phyloP scores from a whole-genome alignment of 2,113 vertebrate species.

The Strigops habroptila region DNA sequence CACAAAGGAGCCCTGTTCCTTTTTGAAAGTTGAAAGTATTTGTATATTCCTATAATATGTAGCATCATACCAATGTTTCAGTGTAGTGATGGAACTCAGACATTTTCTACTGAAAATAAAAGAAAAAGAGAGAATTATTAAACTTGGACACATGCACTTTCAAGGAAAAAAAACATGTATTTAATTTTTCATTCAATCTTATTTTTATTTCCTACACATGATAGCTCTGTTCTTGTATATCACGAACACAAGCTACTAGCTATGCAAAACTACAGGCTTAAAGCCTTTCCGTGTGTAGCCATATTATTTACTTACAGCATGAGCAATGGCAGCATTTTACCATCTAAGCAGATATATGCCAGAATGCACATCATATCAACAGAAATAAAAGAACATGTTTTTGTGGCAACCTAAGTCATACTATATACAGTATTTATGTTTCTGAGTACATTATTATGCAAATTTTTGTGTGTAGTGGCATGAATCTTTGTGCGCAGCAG shows the following conservation, averaged over 20 bases:
- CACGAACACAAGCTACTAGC: background rate
- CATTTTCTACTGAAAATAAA: background rate
- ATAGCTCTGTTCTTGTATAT: constrained; percentile 6
- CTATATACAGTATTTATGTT: background rate
- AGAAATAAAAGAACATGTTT: background rate
- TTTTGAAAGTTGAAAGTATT: background rate
- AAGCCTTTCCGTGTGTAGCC: constrained; percentile 32
- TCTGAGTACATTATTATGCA: background rate
- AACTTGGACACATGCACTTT: constrained; percentile 43
- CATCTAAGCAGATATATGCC: background rate
- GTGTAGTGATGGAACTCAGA: background rate
- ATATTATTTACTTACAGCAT: constrained; percentile 50
- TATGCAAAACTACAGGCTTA: constrained; percentile 18
- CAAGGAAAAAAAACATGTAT: background rate
- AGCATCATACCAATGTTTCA: background rate
- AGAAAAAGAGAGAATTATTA: background rate
- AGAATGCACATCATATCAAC: background rate
- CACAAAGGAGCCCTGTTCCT: background rate
- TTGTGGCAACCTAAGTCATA: background rate
- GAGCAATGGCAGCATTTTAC: constrained; percentile 73
- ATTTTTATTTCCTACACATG: background rate
- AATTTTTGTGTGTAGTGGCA: background rate
- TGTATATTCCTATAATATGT: background rate
- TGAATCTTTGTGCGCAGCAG: background rate
- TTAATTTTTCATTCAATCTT: constrained; percentile 8